Conservation (phyloP, 2,113 vertebrate species). For the Rhinopomastus cyanomelas region DNA sequence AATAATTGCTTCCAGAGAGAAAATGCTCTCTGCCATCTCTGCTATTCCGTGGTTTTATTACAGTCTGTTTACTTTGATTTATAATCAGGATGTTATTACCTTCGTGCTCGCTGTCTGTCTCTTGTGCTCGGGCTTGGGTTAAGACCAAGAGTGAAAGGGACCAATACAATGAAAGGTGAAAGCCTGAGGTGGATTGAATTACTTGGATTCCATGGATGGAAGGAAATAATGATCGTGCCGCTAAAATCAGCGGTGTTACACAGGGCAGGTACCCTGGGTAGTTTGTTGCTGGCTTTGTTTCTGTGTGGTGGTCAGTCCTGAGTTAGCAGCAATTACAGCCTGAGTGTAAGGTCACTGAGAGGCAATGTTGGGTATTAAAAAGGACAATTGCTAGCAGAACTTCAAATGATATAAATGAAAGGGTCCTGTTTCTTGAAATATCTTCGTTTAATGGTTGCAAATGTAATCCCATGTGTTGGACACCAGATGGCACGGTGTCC, state of each 20-base stretch:
- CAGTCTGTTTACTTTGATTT: conserved; percentile 58
- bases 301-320: not conserved
- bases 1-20: conserved; percentile 59
- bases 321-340: not conserved
- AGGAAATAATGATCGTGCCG: not conserved
- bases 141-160: conserved; percentile 17
- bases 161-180: not conserved
- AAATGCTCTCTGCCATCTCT: conserved; percentile 37
- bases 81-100: conserved; percentile 57
- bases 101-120: conserved; percentile 17
- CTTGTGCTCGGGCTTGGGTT: not conserved
- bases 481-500: too few species aligned
- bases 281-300: not conserved
- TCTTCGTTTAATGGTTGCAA: too few species aligned
- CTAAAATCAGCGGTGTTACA: not conserved
- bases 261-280: not conserved
- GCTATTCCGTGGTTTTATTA: conserved; percentile 41
- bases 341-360: not conserved
- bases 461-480: too few species aligned
- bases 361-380: not conserved
- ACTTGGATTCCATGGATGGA: not conserved
- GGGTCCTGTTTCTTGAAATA: too few species aligned
- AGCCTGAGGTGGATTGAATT: not conserved
- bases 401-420: not conserved
- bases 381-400: not conserved